phyloP scores from a whole-genome alignment of 2,888 invertebrate species.

The Microctonus brassicae region DNA sequence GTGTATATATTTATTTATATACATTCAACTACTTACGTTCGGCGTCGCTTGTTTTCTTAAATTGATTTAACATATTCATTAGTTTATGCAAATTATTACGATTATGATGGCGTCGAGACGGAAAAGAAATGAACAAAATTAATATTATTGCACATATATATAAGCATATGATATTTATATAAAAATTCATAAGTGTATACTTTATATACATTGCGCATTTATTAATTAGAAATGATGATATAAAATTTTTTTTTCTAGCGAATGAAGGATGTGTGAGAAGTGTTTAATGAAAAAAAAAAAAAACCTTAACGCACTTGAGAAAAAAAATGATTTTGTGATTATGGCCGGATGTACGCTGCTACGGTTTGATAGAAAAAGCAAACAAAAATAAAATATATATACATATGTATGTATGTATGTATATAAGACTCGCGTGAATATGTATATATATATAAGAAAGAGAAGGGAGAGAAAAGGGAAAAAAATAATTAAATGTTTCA shows the following conservation, averaged over 20 bases:
- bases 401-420: not conserved
- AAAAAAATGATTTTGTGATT: not conserved
- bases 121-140: not conserved
- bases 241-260: too few species aligned
- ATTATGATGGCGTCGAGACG: slow-evolving; percentile 19
- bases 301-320: not conserved
- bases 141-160: not conserved
- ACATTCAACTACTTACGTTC: not conserved
- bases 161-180: not conserved
- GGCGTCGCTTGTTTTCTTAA: slow-evolving; percentile 59
- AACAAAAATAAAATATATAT: slow-evolving; percentile 46
- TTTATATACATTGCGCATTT: not conserved
- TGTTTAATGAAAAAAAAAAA: too few species aligned
- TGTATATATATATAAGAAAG: slow-evolving; percentile 18
- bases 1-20: not conserved
- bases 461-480: not conserved
- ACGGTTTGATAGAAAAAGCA: slow-evolving; percentile 63
- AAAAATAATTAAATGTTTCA: slow-evolving; percentile 19
- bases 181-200: too few species aligned
- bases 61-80: slow-evolving; percentile 69
- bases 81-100: slow-evolving; percentile 63
- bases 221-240: too few species aligned
- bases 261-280: too few species aligned
- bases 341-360: slow-evolving; percentile 58
- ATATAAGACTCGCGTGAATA: not conserved